These are phyloP conservation scores for Ardeotis arabs DNA, from an alignment of 2,113 vertebrate species.

Conservation along the genomic window DNA sequence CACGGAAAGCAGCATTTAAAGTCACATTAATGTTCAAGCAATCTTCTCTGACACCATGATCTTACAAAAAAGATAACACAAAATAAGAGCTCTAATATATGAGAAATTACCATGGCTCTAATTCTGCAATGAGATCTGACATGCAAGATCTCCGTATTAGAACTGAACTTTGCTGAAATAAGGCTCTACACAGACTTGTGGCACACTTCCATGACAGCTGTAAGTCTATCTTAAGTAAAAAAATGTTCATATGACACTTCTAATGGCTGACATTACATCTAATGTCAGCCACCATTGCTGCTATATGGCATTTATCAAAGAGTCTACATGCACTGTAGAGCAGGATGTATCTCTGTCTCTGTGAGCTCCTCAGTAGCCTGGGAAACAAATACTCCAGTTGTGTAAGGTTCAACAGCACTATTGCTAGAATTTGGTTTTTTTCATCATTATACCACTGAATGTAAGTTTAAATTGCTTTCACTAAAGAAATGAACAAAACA, in stretches of 20 bases:
- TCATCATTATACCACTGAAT: not conserved
- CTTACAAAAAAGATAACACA: conserved; percentile 25
- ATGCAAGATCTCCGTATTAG: no score
- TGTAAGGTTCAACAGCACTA: not conserved
- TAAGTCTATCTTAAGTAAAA: not conserved
- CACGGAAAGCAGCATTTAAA: conserved; percentile 78
- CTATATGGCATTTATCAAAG: not conserved
- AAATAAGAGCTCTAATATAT: not conserved
- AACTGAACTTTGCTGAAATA: not conserved
- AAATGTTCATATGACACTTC: not conserved
- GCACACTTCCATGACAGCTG: not conserved
- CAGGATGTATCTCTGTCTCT: accelerated
- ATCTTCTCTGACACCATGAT: conserved; percentile 77
- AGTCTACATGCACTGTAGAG: accelerated
- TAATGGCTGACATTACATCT: not conserved
- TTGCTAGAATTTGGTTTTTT: not conserved
- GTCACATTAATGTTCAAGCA: conserved; percentile 71
- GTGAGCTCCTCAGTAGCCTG: not conserved
- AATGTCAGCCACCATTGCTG: not conserved
- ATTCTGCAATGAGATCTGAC: not conserved
- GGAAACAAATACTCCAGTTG: not conserved
- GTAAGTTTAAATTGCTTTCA: not conserved
- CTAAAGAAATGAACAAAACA: not conserved
- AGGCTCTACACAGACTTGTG: not conserved
- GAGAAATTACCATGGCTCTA: not conserved